Base-by-base conservation (phyloP, 2,113 vertebrate genomes). In the Speoplatyrhinus poulsoni region DNA sequence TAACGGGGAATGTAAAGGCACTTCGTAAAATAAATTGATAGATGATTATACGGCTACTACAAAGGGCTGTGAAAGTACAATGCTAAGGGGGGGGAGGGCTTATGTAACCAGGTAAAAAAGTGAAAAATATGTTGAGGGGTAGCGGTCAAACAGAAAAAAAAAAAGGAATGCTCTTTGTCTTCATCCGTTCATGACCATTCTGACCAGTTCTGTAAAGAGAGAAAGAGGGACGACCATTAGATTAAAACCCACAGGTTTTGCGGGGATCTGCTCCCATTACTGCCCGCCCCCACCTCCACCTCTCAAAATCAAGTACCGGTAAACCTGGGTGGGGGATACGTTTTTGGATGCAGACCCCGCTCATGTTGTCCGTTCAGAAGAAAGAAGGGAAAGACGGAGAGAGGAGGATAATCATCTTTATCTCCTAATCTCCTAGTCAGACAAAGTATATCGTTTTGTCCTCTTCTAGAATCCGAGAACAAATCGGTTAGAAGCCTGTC, bases 121-220 rank as follows among this genome's bases (percentile, higher is more conserved):
- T 5, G 11, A 53, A n/a, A 16, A 72, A 54, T 26, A 57, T 10
- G 49, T 52, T 17, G 54, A 26, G n/a, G 54, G 17, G 17, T 12
- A 9, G 13, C 3, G 13, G 13, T 15, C 11, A 50, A 62, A 62
- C 26, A 59, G 59, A 75, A 46, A 46, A 12, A 62, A 71, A 68
- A 33, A 7, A 9, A n/a, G 69, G 50, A 48, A 47, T 48, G 73
- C 12, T 83, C 80, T 69, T 79, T 26, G 48, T 91, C 90, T 91
- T 93, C 87, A 93, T 49, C 91, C 92, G 46, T 82, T 93, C 92
- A 92, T 93, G 77, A 93, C 92, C 92, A 92, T 93, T 84, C 87
- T 89, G 82, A 93, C 92, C 47, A 93, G 87, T 63, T 93, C 92
- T 93, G 90, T 10, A 63, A 85, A 78, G 48, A 62, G 33, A 82